Evolutionary conservation across 1,140 invertebrate genomes (phyloP), one percentile per base, ranked within the genome.

Genomic region (Zelostemma sp.): DNA sequence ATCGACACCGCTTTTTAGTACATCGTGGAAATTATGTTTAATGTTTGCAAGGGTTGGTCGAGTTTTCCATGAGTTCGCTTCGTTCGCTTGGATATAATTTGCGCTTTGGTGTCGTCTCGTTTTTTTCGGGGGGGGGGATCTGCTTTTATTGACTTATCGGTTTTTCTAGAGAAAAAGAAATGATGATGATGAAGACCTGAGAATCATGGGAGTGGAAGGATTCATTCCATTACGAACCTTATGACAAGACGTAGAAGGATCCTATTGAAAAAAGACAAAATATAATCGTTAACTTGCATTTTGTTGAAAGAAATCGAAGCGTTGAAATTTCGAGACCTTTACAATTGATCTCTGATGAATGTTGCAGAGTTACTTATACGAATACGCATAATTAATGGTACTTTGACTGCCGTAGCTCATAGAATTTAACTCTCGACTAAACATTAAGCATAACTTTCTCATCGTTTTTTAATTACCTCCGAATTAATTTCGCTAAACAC

Each of bases 371-470:
- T 25, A 25, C 35, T 15, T 57, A 62, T 54, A n/a, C n/a, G n/a
- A 31, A 49, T 72, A 25, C 21, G 21, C 18, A 69, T n/a, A n/a
- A n/a, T n/a, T n/a, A n/a, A n/a, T n/a, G n/a, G n/a, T n/a, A n/a
- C n/a, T n/a, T n/a, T n/a, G n/a, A n/a, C n/a, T n/a, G n/a, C n/a
- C n/a, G n/a, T n/a, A n/a, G n/a, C n/a, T n/a, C n/a, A n/a, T n/a
- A n/a, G n/a, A n/a, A n/a, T n/a, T n/a, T n/a, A n/a, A n/a, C n/a
- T n/a, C n/a, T n/a, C n/a, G n/a, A n/a, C 15, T 53, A 65, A 78
- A 73, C 80, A 82, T 84, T 82, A 81, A 84, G 79, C 81, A 84
- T 82, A 84, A 81, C 82, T 84, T 83, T 80, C 74, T 17, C 12
- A 15, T 47, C 21, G 9, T 38, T 47, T 45, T 38, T 62, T 33